Evolutionary conservation across 1,140 invertebrate genomes (phyloP).

Genomic region (Solenopsis fugax): DNA sequence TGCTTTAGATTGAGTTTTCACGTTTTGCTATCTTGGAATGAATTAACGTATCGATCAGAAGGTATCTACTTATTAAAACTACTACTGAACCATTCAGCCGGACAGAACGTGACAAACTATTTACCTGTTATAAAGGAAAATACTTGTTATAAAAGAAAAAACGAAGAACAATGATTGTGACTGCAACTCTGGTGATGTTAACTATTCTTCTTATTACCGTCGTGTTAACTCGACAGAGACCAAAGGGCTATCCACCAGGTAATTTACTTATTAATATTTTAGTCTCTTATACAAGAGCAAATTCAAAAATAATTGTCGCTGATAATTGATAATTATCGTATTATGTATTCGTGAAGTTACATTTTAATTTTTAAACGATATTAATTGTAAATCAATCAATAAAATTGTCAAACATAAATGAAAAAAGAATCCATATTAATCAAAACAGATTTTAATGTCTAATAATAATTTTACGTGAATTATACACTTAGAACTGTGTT

Average conservation of each 20-base stretch:
- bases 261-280: conserved; percentile 24
- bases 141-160: neutral
- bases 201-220: neutral
- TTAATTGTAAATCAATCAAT: no score
- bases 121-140: neutral
- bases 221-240: neutral
- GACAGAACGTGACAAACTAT: neutral
- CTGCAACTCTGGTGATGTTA: neutral
- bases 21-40: no score
- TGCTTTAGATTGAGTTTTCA: neutral
- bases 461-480: no score
- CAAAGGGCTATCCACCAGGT: conserved; percentile 51
- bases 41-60: neutral
- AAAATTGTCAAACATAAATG: no score
- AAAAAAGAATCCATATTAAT: no score
- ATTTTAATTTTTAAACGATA: neutral
- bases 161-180: neutral
- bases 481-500: no score
- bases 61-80: neutral
- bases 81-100: neutral
- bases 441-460: no score
- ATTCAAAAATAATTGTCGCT: neutral
- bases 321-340: no score
- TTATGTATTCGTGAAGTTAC: neutral
- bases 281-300: neutral